Evolutionary conservation across 2,888 invertebrate genomes (phyloP), one percentile per base, ranked within the genome.

Genomic region (Ophion ellenae): DNA sequence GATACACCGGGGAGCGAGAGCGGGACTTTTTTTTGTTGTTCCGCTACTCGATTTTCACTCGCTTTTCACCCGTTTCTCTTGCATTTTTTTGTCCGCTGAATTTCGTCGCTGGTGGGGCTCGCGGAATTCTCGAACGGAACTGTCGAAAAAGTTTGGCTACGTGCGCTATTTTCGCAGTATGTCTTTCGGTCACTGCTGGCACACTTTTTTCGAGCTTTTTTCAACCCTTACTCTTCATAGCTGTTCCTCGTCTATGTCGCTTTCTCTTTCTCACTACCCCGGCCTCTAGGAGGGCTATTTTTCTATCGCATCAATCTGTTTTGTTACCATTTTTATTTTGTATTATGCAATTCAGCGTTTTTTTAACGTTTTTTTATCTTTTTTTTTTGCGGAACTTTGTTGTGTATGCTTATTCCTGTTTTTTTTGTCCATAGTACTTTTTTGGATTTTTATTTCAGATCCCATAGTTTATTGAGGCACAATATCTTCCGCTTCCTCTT

Each of bases 161-260:
- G 64, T 53, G 45, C 70, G 28, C 70, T 53, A 69, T 75, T 67
- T 20, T 69, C 59, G 61, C 75, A 77, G 59, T 77, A 73, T 69
- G 61, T 82, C 75, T 74, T 69, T 74, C 69, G 77, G 70, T 59
- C 83, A 73, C 82, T 80, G 76, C 83, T 86, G 81, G 83, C 86
- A 81, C 86, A 86, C 74, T 86, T 83, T 83, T 76, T 71, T 86
- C 74, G 78, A 24, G 57, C 24, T 53, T 86, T 81, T 80, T 83
- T 64, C 47, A 36, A 28, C 24, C 63, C 47, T 14, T 40, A 28
- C 7, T 57, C 14, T 24, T 45, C 32, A 40, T 20, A 32, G 32
- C 36, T 57, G 17, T 53, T 6, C 20, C 7, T 32, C 32, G 17
- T 59, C 20, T 28, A 40, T n/a, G 4, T 45, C 53, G n/a, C n/a